A percentile compares a stretch with the other conserved stretches of the same genome.
Conservation (phyloP, 2,888 invertebrate genomes). For the Nephrotoma flavescens region DNA sequence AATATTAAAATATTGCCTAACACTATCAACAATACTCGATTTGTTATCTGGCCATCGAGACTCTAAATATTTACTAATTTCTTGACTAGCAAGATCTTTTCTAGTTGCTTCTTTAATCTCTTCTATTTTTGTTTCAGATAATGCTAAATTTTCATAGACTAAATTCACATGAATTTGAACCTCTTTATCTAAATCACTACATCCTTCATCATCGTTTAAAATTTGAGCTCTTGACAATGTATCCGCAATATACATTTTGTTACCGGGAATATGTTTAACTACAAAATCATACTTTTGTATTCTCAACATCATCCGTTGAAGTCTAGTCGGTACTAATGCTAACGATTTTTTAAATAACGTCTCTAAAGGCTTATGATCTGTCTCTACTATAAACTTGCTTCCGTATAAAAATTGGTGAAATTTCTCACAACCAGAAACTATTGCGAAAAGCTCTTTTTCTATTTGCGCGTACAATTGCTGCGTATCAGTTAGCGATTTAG, state of each 20-base stretch:
- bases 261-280: background rate
- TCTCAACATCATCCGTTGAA: background rate
- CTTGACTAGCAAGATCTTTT: no score
- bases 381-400: background rate
- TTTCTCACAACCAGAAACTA: background rate
- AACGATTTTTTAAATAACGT: background rate
- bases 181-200: background rate
- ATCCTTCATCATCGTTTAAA: background rate
- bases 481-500: no score
- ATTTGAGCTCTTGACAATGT: background rate
- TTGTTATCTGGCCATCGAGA: background rate
- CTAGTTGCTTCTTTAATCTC: no score
- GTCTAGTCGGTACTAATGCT: background rate
- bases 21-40: background rate
- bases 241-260: background rate
- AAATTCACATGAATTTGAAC: background rate
- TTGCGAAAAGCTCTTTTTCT: background rate
- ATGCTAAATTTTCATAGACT: background rate
- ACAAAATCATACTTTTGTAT: background rate
- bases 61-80: background rate
- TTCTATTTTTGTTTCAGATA: background rate
- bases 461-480: no score
- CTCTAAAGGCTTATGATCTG: background rate
- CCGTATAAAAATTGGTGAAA: background rate
- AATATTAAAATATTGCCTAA: slow-evolving; percentile 9